Evolutionary conservation across 2,888 invertebrate genomes (phyloP).

Genomic region (Dynastes hyllus): DNA sequence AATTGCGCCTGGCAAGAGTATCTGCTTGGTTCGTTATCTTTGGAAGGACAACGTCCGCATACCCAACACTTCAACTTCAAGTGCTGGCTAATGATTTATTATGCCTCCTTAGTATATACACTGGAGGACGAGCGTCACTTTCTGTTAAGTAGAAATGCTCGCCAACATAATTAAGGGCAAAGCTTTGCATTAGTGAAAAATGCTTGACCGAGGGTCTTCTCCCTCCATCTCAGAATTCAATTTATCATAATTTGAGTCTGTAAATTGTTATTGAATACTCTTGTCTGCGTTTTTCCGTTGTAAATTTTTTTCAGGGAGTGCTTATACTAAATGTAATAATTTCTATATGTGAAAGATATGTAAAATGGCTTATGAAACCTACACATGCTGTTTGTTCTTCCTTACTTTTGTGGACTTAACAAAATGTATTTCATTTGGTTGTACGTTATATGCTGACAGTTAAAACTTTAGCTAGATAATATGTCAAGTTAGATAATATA

Average conservation of each 20-base stretch:
- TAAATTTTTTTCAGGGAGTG: too few relatives aligned
- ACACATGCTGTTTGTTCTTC: too few relatives aligned
- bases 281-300: too few relatives aligned
- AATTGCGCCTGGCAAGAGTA: constrained; percentile 49
- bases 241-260: not conserved
- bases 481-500: too few relatives aligned
- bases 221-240: not conserved
- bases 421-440: too few relatives aligned
- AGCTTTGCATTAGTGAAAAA: constrained; percentile 9
- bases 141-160: constrained; percentile 13
- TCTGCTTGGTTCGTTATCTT: constrained; percentile 59
- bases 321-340: too few relatives aligned
- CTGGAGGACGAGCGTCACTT: constrained; percentile 12
- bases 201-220: not conserved
- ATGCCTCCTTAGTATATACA: constrained; percentile 24
- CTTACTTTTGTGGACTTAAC: too few relatives aligned
- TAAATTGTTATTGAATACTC: not conserved
- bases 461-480: too few relatives aligned
- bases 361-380: too few relatives aligned
- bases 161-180: constrained; percentile 1
- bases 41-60: constrained; percentile 57
- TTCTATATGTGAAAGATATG: too few relatives aligned
- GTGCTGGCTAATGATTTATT: constrained; percentile 51
- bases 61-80: constrained; percentile 55
- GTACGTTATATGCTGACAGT: too few relatives aligned